Evolutionary conservation across 2,888 invertebrate species (phyloP), one percentile per base, ranked within the genome.

Genomic region (Micropterix aruncella): DNA sequence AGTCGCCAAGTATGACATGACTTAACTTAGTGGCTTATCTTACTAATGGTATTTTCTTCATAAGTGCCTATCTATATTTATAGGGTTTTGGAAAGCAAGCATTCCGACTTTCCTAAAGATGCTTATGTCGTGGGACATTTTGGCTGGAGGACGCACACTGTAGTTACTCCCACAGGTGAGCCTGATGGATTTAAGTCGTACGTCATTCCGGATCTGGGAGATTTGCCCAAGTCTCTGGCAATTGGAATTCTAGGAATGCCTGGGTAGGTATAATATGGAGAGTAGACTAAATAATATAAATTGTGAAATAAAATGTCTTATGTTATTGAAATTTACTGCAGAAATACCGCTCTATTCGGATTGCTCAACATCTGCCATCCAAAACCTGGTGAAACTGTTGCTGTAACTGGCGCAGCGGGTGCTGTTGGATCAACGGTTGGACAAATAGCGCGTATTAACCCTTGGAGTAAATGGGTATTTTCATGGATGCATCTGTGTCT

Each of bases 391-490:
- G 79, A 81, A 54, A 73, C 73, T 1, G 66, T 80, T 1, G 70
- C 79, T 3, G 70, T 80, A 2, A 73, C 68, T 37, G 71, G 73
- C 3, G 80, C 80, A 15, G 79, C 75, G 3, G 80, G 80, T 36
- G 79, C 79, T 27, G 79, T 80, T 15, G 81, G 80, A 15, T 73
- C 67, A 52, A 60, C 73, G 27, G 80, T 78, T 3, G 80, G 79
- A 4, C 80, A 80, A 60, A 75, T 81, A 47, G 80, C 73, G 2
- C 80, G 79, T 57, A 66, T 77, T 18, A n/a, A n/a, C n/a, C n/a
- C n/a, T n/a, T n/a, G n/a, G n/a, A n/a, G n/a, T n/a, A n/a, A n/a
- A n/a, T n/a, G n/a, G n/a, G n/a, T n/a, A n/a, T n/a, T n/a, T n/a
- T n/a, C n/a, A n/a, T n/a, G n/a, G n/a, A n/a, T n/a, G n/a, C n/a